These are phyloP conservation scores for Halocynthia aurantium DNA, from an alignment of 23 tunicate genomes.

Conservation along the genomic window DNA sequence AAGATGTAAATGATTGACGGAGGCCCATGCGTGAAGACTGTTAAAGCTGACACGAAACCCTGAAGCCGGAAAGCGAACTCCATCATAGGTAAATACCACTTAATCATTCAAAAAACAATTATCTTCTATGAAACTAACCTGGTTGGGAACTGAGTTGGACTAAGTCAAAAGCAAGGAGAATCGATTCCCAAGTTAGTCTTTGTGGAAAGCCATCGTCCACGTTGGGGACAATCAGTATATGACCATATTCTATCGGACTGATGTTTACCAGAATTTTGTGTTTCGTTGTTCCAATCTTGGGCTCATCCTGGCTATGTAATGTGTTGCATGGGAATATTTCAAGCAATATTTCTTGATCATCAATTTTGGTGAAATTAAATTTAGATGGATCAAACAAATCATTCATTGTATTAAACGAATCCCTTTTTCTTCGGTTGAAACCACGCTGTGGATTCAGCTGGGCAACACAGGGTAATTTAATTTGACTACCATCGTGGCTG, in stretches of 20 bases:
- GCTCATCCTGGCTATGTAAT: background rate
- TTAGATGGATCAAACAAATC: constrained; percentile 42
- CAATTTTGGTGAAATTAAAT: constrained; percentile 88
- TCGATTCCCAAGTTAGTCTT: constrained; percentile 46
- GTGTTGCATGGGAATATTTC: background rate
- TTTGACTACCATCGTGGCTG: constrained; percentile 2
- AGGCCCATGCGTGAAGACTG: constrained; percentile 97
- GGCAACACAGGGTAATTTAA: constrained; percentile 41
- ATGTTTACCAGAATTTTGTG: constrained; percentile 49
- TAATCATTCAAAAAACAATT: background rate
- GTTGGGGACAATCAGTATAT: constrained; percentile 57
- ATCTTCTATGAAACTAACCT: constrained; percentile 26
- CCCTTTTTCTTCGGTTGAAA: constrained; percentile 66
- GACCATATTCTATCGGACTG: constrained; percentile 87
- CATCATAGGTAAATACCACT: background rate
- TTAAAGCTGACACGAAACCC: constrained; percentile 88
- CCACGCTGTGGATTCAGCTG: constrained; percentile 73
- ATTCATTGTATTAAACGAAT: constrained; percentile 52
- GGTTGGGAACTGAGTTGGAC: constrained; percentile 67
- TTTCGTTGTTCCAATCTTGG: background rate
- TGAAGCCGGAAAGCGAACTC: background rate
- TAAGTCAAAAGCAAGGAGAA: constrained; percentile 67
- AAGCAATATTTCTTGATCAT: constrained; percentile 55
- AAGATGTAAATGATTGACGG: constrained; percentile 87
- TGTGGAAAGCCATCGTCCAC: constrained; percentile 42